phyloP scores from a whole-genome alignment of 2,797 vertebrate species.

The Siniperca scherzeri region DNA sequence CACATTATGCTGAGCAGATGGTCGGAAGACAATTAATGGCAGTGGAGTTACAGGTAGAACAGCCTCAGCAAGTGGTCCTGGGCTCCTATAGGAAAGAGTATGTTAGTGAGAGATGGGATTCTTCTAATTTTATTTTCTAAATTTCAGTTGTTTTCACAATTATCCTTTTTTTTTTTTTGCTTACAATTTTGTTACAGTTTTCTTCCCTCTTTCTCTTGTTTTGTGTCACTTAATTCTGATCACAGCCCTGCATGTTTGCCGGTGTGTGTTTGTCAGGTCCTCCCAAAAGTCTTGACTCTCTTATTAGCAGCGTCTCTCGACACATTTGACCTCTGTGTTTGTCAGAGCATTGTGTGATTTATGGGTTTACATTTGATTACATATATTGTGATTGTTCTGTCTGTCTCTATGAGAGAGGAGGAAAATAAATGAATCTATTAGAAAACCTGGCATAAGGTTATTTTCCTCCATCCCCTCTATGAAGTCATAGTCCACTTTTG shows the following conservation, averaged over 20 bases:
- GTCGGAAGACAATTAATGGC: constrained; percentile 35
- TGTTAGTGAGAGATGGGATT: not conserved
- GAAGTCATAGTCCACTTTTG: constrained; percentile 4
- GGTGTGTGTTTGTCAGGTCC: constrained; percentile 17
- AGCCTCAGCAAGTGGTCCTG: constrained; percentile 22
- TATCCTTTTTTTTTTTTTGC: too few species aligned
- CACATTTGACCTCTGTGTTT: constrained; percentile 18
- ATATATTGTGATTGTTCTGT: constrained; percentile 1
- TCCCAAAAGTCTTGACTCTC: constrained; percentile 36
- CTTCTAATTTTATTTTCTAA: not conserved
- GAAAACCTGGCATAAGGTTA: not conserved
- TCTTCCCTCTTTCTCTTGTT: not conserved
- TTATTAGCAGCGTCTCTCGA: constrained; percentile 29
- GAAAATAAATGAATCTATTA: not conserved
- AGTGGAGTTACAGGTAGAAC: constrained; percentile 43
- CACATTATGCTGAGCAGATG: constrained; percentile 42
- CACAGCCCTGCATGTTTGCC: constrained; percentile 10
- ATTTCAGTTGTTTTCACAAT: not conserved
- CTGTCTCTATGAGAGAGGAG: not conserved
- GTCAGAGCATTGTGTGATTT: constrained; percentile 28
- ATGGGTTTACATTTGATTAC: constrained; percentile 5
- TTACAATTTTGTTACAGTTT: not conserved
- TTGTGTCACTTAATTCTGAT: not conserved
- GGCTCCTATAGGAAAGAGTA: not conserved
- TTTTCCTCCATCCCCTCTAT: not conserved